Evolutionary conservation across 2,797 vertebrate genomes (phyloP), one percentile per base, ranked within the genome.

Genomic region (Myioborus miniatus): DNA sequence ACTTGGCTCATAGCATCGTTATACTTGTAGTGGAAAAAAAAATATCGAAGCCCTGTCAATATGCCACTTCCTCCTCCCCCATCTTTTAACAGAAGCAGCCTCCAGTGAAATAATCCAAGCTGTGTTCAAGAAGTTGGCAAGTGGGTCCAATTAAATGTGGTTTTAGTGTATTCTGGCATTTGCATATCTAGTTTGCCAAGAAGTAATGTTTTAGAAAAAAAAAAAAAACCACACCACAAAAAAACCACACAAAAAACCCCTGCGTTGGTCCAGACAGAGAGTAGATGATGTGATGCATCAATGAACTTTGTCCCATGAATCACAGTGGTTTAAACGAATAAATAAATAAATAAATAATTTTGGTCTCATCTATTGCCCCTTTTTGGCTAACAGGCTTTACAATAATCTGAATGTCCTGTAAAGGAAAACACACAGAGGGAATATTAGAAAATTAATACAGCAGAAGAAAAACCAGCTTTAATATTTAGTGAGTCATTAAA

Each of bases 121-220:
- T 98, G 98, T 98, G 98, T 98, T 98, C 98, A 98, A 98, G 97
- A 98, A 98, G 97, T 98, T 98, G 98, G 98, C 98, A 98, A 98
- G 98, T 98, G 97, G 98, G 98, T 97, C 98, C 98, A 98, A 98
- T 98, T 98, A 98, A 98, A 98, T 98, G 98, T 98, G 98, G 97
- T 98, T 98, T 98, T 98, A 98, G 98, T 98, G 98, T 98, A 98
- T 98, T 98, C 98, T 98, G 97, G 98, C 97, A 98, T 98, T 98
- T 98, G 98, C 98, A 98, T 98, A 97, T 98, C 97, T 97, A 97
- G 97, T 98, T 97, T 98, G 98, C 98, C 98, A 98, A 98, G 97
- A 98, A 98, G 97, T 97, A 97, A 98, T 98, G 97, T 98, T 98
- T 98, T 97, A 98, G 90, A 18, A 56, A 41, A 96, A 88, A 75